phyloP scores from a whole-genome alignment of 1,140 invertebrate genomes.

The Macrobrachium rosenbergii region DNA sequence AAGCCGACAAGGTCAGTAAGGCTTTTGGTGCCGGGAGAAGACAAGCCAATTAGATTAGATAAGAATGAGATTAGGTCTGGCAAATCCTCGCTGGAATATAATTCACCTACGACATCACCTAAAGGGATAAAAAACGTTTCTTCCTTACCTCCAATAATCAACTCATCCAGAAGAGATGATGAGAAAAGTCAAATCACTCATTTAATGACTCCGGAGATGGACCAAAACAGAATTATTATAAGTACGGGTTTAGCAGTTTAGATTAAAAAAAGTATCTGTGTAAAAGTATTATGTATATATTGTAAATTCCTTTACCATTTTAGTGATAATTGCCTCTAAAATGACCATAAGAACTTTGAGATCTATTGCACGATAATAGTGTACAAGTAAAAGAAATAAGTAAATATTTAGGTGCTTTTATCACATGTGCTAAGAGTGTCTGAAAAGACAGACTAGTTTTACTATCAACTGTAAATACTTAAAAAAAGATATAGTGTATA shows the following conservation, averaged over 20 bases:
- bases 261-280: too few species aligned
- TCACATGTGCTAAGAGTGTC: too few species aligned
- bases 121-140: background rate
- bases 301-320: background rate
- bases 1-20: conserved; percentile 33
- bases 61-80: background rate
- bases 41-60: background rate
- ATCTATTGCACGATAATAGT: too few species aligned
- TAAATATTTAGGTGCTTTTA: too few species aligned
- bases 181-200: conserved; percentile 15
- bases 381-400: too few species aligned
- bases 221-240: conserved; percentile 7
- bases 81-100: background rate
- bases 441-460: too few species aligned
- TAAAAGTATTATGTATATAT: background rate
- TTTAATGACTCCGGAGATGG: conserved; percentile 13
- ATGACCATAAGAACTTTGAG: too few species aligned
- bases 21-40: conserved; percentile 18
- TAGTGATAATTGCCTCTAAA: too few species aligned
- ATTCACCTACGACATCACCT: background rate
- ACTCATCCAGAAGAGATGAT: background rate
- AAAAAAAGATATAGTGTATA: too few species aligned
- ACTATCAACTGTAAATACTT: too few species aligned
- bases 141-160: background rate
- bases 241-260: background rate